Evolutionary conservation across 2,113 vertebrate genomes (phyloP).

Genomic region (Orientallactaga bullata): DNA sequence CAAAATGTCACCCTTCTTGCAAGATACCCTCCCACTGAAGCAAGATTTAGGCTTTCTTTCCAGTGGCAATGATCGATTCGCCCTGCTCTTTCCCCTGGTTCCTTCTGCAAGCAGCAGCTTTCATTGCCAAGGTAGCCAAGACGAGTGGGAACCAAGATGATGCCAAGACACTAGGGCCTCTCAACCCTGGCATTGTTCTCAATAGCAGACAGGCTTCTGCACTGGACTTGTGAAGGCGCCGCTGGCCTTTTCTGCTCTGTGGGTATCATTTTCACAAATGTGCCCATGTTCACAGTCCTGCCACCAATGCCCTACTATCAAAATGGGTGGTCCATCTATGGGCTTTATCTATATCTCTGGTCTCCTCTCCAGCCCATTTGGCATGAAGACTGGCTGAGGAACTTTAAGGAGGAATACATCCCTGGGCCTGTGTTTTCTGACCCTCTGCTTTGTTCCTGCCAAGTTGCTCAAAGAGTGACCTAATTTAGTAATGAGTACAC

Average conservation of each 20-base stretch:
- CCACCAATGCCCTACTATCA: background rate
- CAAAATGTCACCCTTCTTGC: background rate
- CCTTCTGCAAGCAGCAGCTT: slow-evolving; percentile 14
- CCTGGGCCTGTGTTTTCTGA: background rate
- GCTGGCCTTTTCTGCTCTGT: background rate
- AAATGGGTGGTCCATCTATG: background rate
- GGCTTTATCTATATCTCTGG: background rate
- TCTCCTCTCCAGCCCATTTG: background rate
- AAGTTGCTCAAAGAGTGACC: background rate
- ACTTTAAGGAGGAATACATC: background rate
- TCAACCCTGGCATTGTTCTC: background rate
- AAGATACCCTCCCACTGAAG: background rate
- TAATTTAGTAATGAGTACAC: background rate
- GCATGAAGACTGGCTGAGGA: background rate
- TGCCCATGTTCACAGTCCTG: background rate
- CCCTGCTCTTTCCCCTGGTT: background rate
- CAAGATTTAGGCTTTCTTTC: background rate
- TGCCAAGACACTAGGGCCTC: background rate
- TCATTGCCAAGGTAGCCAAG: background rate
- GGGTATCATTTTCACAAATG: background rate
- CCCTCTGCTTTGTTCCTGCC: background rate
- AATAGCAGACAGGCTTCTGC: background rate
- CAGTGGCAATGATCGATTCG: background rate
- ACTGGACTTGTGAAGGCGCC: background rate
- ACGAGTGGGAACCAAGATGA: background rate